These are phyloP conservation scores for Rhaphigaster nebulosa DNA, from an alignment of 2,888 invertebrate genomes.

Conservation along the genomic window DNA sequence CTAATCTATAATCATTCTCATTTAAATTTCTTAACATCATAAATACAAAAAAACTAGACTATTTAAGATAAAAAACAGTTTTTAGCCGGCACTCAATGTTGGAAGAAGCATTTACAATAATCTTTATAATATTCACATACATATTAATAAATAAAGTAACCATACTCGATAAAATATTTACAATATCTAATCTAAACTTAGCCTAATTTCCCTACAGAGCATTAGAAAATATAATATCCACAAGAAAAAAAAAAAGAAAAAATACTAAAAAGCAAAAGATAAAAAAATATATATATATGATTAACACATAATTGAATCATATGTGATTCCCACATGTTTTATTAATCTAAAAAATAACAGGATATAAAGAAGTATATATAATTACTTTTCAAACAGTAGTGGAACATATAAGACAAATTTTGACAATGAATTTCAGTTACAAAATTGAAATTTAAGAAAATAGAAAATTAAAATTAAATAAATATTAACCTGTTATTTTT, in stretches of 20 bases:
- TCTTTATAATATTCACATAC: slow-evolving; percentile 63
- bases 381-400: slow-evolving; percentile 26
- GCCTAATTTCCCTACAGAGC: slow-evolving; percentile 61
- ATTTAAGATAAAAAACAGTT: slow-evolving; percentile 65
- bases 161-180: slow-evolving; percentile 64
- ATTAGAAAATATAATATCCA: slow-evolving; percentile 17
- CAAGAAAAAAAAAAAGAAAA: not conserved
- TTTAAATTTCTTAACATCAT: slow-evolving; percentile 62
- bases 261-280: slow-evolving; percentile 19
- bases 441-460: not conserved
- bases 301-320: slow-evolving; percentile 5
- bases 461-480: not conserved
- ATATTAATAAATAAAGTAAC: slow-evolving; percentile 58
- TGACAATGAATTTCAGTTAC: not conserved
- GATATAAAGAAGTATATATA: not conserved
- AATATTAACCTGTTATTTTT: not conserved
- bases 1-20: slow-evolving; percentile 63
- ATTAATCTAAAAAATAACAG: not conserved
- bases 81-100: slow-evolving; percentile 65
- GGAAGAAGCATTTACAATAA: slow-evolving; percentile 66
- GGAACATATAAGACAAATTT: slow-evolving; percentile 17
- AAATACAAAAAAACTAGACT: slow-evolving; percentile 65
- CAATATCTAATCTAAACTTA: slow-evolving; percentile 61
- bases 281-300: slow-evolving; percentile 27
- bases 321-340: slow-evolving; percentile 17